These are phyloP conservation scores for Protobothrops flavoviridis DNA, from an alignment of 2,113 vertebrate genomes.

Conservation along the genomic window DNA sequence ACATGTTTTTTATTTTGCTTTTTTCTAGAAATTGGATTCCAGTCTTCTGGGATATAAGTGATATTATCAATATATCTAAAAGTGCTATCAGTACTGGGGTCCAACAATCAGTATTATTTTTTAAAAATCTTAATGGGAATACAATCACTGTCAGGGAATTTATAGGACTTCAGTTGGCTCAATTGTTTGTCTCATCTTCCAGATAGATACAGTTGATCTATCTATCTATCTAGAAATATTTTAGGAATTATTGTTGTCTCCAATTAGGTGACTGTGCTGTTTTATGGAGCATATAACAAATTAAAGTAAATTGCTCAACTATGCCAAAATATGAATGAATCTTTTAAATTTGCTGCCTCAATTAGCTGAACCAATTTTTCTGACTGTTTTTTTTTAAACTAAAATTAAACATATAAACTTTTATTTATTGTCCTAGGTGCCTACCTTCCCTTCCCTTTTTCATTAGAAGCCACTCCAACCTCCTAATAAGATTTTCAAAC, in stretches of 20 bases:
- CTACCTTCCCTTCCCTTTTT: no score
- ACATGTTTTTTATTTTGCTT: not conserved
- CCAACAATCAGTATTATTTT: not conserved
- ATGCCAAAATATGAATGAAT: not conserved
- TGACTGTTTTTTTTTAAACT: not conserved
- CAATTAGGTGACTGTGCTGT: not conserved
- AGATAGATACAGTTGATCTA: not conserved
- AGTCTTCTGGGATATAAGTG: not conserved
- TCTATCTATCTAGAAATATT: not conserved
- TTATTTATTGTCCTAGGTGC: not conserved
- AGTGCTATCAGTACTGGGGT: not conserved
- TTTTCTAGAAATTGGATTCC: not conserved
- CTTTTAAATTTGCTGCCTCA: not conserved
- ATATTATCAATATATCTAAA: not conserved
- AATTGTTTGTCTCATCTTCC: not conserved
- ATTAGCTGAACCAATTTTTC: not conserved
- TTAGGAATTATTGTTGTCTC: not conserved
- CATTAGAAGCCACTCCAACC: no score
- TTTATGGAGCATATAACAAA: not conserved
- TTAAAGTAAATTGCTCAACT: not conserved
- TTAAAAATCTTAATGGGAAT: not conserved
- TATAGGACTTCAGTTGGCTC: not conserved
- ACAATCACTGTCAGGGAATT: not conserved
- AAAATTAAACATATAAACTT: not conserved
- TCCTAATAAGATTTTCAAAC: no score